phyloP scores from a whole-genome alignment of 2,888 invertebrate species.

The Cynaeus angustus region DNA sequence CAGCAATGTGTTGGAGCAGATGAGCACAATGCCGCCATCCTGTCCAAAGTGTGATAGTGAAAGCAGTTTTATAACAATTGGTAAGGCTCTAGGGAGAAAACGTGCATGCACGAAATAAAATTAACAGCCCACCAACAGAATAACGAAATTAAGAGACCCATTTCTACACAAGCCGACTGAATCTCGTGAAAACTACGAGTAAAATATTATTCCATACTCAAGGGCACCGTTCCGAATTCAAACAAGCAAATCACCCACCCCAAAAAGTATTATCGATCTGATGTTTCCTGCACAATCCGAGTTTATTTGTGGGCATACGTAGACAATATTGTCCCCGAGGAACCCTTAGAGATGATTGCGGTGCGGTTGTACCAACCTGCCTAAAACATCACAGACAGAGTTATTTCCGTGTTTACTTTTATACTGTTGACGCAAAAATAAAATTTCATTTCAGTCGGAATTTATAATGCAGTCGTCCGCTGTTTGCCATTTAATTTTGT shows the following conservation, averaged over 20 bases:
- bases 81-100: conserved; percentile 24
- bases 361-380: conserved; percentile 53
- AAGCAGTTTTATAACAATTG: conserved; percentile 37
- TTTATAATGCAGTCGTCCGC: conserved; percentile 25
- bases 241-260: conserved; percentile 10
- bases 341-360: conserved; percentile 67
- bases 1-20: conserved; percentile 33
- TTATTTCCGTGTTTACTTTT: conserved; percentile 28
- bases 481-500: conserved; percentile 33
- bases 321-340: conserved; percentile 67
- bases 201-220: conserved; percentile 1
- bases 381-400: conserved; percentile 24
- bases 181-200: conserved; percentile 4
- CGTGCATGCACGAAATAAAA: conserved; percentile 26
- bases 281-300: conserved; percentile 59
- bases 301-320: conserved; percentile 62
- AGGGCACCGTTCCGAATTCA: conserved; percentile 12
- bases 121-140: conserved; percentile 23
- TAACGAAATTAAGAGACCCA: conserved; percentile 20
- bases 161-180: conserved; percentile 1
- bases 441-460: conserved; percentile 33
- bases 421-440: conserved; percentile 19
- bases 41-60: conserved; percentile 28
- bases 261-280: conserved; percentile 29
- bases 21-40: conserved; percentile 31